phyloP scores from a whole-genome alignment of 2,888 invertebrate genomes.

The Dynastes grantii region DNA sequence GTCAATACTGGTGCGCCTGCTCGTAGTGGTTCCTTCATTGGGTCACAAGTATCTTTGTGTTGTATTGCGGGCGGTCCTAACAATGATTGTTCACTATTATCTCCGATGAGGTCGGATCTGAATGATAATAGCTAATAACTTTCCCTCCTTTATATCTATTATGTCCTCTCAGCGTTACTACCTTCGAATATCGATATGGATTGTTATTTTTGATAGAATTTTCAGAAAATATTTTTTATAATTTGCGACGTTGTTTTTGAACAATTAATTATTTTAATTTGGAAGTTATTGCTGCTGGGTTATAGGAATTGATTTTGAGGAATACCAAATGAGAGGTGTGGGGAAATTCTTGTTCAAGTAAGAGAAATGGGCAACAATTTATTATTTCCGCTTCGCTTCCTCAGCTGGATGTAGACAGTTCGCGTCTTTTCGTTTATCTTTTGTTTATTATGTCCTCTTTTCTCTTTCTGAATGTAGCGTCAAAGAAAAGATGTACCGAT shows the following conservation, averaged over 20 bases:
- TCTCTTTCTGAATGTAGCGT: not conserved
- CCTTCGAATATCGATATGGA: not conserved
- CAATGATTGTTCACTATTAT: slow-evolving; percentile 18
- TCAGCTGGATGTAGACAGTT: not conserved
- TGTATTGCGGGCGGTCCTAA: slow-evolving; percentile 17
- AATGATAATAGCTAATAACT: no score
- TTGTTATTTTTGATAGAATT: not conserved
- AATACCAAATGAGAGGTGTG: not conserved
- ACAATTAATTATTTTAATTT: not conserved
- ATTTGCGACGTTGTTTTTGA: no score
- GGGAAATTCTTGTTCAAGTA: not conserved
- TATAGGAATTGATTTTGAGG: not conserved
- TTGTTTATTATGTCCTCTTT: slow-evolving; percentile 1
- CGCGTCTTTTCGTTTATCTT: slow-evolving; percentile 4
- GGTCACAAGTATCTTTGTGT: slow-evolving; percentile 32
- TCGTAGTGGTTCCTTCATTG: slow-evolving; percentile 52
- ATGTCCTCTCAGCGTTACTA: not conserved
- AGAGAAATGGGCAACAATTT: not conserved
- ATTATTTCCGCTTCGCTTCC: slow-evolving; percentile 2
- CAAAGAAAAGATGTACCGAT: not conserved
- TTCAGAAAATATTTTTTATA: not conserved
- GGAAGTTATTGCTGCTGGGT: not conserved
- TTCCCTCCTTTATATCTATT: no score
- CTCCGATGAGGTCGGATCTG: not conserved
- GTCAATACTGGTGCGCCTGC: slow-evolving; percentile 63